Evolutionary conservation across 2,797 vertebrate genomes (phyloP), one percentile per base, ranked within the genome.

Genomic region (Rhyacichthys aspro): DNA sequence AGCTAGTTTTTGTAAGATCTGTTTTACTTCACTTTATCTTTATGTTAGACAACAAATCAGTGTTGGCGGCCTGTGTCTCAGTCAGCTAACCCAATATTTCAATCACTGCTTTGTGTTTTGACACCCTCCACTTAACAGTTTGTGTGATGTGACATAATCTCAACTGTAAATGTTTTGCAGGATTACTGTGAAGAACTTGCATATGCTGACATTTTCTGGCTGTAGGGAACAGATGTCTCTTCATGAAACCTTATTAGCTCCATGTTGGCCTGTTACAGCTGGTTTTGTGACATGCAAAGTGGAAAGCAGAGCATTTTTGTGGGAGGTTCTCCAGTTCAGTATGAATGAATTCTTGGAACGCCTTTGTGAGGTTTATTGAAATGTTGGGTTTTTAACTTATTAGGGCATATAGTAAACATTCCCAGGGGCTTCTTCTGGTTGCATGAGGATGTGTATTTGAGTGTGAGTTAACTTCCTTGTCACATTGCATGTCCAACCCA

Each of bases 401-500:
- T 49, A 67, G 49, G 43, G 55, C 44, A 48, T 37, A 23, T 48
- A 65, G 38, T 14, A 53, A 72, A 72, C 60, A 52, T 69, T 79
- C 67, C 63, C 43, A 48, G 45, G 57, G 37, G 62, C 62, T 64
- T 43, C 32, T 58, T 76, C 8, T 18, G 52, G 45, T 43, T 80
- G 85, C 78, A 84, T 86, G 84, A 80, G 64, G 53, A 78, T 44
- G 48, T 44, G 49, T 74, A 16, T 74, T 70, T 10, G 59, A 50
- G 72, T 59, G 70, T 69, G 61, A 66, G 55, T 42, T 70, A 7
- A 33, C 54, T 41, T 63, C 57, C 45, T 48, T 16, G 37, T 82
- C 39, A 76, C 79, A 59, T 61, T 84, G 88, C 88, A 87, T 86
- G 88, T 76, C 54, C 56, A 23, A 64, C 48, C 39, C 42, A 43